A percentile compares a stretch with the other conserved stretches of the same genome.
Conservation (phyloP, 92 coral and sea anemone species). For the Siderastrea siderea region DNA sequence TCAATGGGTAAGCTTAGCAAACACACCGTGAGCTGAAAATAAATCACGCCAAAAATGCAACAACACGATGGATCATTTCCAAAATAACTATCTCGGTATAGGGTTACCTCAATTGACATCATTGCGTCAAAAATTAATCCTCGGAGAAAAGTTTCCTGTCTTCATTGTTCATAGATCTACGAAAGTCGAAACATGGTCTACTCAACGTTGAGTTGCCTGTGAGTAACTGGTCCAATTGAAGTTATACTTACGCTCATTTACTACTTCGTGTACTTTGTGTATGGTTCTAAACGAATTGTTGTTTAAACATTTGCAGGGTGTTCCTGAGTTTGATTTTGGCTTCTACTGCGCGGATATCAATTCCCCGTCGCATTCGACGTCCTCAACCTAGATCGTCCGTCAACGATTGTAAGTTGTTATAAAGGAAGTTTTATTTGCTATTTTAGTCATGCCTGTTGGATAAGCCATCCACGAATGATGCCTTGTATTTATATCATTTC, state of each 20-base stretch:
- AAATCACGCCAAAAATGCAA: neutral
- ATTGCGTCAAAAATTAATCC: neutral
- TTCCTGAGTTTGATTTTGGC: conserved; percentile 11
- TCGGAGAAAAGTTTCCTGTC: neutral
- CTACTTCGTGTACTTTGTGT: neutral
- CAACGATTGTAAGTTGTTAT: neutral
- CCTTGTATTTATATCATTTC: too few relatives aligned
- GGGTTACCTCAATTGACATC: neutral
- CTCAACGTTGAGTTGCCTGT: neutral
- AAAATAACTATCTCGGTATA: conserved; percentile 3
- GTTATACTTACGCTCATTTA: neutral
- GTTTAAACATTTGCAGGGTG: neutral
- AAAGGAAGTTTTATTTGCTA: neutral
- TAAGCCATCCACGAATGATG: neutral
- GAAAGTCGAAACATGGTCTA: conserved; percentile 20
- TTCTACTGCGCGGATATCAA: neutral
- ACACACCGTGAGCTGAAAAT: neutral
- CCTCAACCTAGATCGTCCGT: neutral
- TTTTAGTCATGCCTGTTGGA: neutral
- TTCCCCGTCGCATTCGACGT: neutral
- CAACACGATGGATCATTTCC: conserved; percentile 22
- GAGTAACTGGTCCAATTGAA: neutral
- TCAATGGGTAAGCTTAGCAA: neutral
- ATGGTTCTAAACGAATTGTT: neutral
- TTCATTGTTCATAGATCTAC: too few relatives aligned